Percentiles rank a stretch among this genome's conserved stretches.
Evolutionary conservation across 1,140 invertebrate species (phyloP).

Genomic region (Whitmania pigra): DNA sequence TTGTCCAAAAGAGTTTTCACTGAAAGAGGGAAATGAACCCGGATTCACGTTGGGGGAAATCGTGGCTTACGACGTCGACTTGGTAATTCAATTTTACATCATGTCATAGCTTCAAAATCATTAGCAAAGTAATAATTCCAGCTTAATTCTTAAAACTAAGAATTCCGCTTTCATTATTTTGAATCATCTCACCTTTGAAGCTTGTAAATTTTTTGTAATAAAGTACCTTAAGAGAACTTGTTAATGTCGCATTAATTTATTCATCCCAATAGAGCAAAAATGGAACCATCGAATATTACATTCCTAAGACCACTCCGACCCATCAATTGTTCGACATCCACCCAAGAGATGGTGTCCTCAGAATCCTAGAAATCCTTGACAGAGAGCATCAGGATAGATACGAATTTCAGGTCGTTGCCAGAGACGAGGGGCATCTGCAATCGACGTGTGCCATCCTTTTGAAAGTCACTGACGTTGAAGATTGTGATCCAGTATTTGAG

Average conservation of each 20-base stretch:
- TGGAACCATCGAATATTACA: neutral
- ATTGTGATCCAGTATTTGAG: conserved; percentile 4
- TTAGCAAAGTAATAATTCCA: no score
- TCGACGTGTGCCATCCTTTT: neutral
- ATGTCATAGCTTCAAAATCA: no score
- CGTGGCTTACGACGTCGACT: neutral
- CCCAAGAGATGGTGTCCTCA: neutral
- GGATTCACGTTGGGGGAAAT: neutral
- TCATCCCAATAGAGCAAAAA: no score
- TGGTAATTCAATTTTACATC: neutral
- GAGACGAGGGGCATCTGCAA: neutral
- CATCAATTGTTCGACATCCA: neutral
- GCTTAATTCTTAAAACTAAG: no score
- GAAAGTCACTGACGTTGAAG: conserved; percentile 2
- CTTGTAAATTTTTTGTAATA: no score
- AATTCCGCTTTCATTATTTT: no score
- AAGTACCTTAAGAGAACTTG: no score
- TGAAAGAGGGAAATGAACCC: neutral
- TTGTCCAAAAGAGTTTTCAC: neutral
- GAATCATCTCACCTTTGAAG: no score
- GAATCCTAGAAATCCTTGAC: neutral
- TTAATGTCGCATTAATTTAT: no score
- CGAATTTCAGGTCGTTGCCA: neutral
- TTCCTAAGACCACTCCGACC: neutral
- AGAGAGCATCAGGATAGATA: conserved; percentile 6